Base-by-base conservation (phyloP, 2,888 invertebrate species). In the Linnaemya vulpina region DNA sequence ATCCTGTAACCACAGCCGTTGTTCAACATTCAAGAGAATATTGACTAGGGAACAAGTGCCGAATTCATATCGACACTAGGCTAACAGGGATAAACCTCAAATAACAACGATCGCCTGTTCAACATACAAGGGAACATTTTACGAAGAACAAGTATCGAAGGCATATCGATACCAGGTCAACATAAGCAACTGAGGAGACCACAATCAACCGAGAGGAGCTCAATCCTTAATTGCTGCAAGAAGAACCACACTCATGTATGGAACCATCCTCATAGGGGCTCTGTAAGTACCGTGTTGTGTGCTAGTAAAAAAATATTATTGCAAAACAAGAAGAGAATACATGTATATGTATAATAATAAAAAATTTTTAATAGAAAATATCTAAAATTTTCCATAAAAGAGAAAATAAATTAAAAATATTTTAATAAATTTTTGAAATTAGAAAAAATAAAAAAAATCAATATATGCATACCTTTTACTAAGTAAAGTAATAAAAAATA, bases 91-190 rank as follows among this genome's bases (percentile, higher is more conserved):
- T 20, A 53, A 53, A 53, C 20, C 20, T 53, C 51, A 20, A 20
- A 53, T 20, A 53, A 20, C 51, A 53, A 53, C 51, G 20, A 55
- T 30, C 55, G 30, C 5, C 30, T 25, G 25, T 58, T 58, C n/a
- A 58, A 58, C 55, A 15, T 58, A 13, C 25, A 30, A 25, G 10
- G 55, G 55, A 58, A 58, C 30, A 30, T 58, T 53, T n/a, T 49
- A 49, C 53, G 53, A 53, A 53, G 53, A 22, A 53, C 53, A 22
- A 22, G 53, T 53, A 53, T 53, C 53, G 53, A 53, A 11, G 22
- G 53, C 25, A 55, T 58, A 58, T 58, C 58, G 58, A 35, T 58
- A 58, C 58, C n/a, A 35, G 58, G 35, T 35, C n/a, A 35, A 58
- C n/a, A 58, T n/a, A 58, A 58, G 15, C 35, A 58, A 58, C 58